phyloP scores from a whole-genome alignment of 2,113 vertebrate genomes.

The Ceratotherium simum region DNA sequence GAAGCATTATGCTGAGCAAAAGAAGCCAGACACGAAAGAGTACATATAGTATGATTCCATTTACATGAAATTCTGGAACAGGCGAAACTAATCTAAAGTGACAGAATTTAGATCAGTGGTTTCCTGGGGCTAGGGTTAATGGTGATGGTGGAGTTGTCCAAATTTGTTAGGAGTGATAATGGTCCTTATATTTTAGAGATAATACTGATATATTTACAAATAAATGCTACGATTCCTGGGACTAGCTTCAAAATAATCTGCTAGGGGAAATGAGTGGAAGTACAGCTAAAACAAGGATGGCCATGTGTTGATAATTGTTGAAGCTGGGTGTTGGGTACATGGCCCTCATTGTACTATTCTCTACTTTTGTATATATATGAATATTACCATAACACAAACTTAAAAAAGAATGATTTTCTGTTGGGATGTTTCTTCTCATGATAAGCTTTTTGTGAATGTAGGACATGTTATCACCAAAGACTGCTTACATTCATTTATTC shows the following conservation, averaged over 20 bases:
- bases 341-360: not conserved
- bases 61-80: constrained; percentile 26
- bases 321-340: not conserved
- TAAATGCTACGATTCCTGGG: not conserved
- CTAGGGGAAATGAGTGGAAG: not conserved
- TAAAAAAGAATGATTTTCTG: not conserved
- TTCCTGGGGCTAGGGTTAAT: not conserved
- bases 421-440: not conserved
- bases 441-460: not conserved
- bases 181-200: not conserved
- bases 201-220: not conserved
- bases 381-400: not conserved
- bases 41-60: not conserved
- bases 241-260: not conserved
- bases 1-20: constrained; percentile 23
- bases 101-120: not conserved
- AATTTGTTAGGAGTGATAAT: constrained; percentile 3
- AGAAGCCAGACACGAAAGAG: constrained; percentile 1
- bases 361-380: not conserved
- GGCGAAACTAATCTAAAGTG: not conserved
- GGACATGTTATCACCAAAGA: not conserved
- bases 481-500: not conserved
- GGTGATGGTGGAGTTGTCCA: not conserved
- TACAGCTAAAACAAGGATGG: not conserved
- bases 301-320: not conserved